Evolutionary conservation across 2,888 invertebrate genomes (phyloP).

Genomic region (Proisotoma minuta): DNA sequence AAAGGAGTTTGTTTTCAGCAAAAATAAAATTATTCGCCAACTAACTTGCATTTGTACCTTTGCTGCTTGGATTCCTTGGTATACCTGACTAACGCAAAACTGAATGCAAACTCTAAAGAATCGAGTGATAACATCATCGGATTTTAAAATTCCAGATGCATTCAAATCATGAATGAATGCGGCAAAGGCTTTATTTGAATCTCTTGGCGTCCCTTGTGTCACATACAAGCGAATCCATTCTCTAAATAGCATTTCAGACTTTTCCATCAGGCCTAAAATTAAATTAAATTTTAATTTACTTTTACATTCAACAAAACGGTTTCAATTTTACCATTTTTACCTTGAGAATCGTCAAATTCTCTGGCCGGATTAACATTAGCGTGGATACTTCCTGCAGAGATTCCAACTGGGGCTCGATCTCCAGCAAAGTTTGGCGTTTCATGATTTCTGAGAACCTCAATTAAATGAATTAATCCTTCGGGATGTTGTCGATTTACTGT

Average conservation of each 20-base stretch:
- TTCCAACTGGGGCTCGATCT: conserved; percentile 63
- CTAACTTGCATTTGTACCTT: neutral
- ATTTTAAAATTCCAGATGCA: conserved; percentile 88
- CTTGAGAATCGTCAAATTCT: conserved; percentile 47
- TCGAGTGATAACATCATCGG: conserved; percentile 92
- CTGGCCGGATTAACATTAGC: conserved; percentile 81
- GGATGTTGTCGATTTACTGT: conserved; percentile 46
- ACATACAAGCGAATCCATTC: conserved; percentile 94
- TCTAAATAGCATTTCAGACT: conserved; percentile 85
- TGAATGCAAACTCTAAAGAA: conserved; percentile 86
- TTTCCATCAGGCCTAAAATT: conserved; percentile 72
- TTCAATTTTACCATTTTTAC: conserved; percentile 15
- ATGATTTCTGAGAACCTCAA: conserved; percentile 42
- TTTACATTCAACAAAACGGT: neutral
- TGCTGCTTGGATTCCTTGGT: conserved; percentile 44
- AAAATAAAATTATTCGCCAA: neutral
- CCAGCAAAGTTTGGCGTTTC: conserved; percentile 60
- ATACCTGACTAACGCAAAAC: conserved; percentile 46
- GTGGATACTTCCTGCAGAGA: conserved; percentile 81
- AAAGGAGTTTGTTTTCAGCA: neutral
- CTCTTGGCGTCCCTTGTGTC: conserved; percentile 71
- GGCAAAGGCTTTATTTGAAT: conserved; percentile 84
- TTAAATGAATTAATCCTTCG: conserved; percentile 45
- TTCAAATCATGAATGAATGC: conserved; percentile 94
- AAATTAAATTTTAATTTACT: neutral